Evolutionary conservation across 1,140 invertebrate species (phyloP).

Genomic region (Scaptomyza montana): DNA sequence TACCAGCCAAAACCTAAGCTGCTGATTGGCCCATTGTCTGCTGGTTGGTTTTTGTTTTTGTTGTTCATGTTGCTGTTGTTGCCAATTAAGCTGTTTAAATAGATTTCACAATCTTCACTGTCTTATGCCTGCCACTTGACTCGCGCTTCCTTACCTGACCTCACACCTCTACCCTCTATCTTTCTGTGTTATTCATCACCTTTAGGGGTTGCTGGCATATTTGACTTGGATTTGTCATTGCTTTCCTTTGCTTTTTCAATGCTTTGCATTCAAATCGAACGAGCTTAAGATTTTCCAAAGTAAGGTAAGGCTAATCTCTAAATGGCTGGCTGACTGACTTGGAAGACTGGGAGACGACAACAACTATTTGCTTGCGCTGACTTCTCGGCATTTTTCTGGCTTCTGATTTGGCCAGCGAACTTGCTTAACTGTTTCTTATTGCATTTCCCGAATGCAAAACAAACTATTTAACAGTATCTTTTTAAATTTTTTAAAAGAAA

Average conservation of each 20-base stretch:
- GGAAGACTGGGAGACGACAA: slow-evolving; percentile 42
- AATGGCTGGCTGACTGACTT: slow-evolving; percentile 32
- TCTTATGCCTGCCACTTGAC: slow-evolving; percentile 56
- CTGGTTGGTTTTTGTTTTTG: slow-evolving; percentile 10
- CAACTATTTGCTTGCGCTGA: slow-evolving; percentile 10
- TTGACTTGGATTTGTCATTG: slow-evolving; percentile 79
- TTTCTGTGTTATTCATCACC: neutral
- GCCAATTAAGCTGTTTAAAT: slow-evolving; percentile 79
- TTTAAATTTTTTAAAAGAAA: neutral
- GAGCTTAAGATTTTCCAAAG: slow-evolving; percentile 68
- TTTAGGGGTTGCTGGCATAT: slow-evolving; percentile 66
- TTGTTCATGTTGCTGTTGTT: slow-evolving; percentile 28
- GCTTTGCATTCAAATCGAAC: slow-evolving; percentile 66
- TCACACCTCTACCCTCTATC: neutral
- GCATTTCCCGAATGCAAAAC: neutral
- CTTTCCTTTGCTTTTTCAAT: slow-evolving; percentile 24
- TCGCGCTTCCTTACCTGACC: slow-evolving; percentile 11
- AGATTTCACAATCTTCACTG: slow-evolving; percentile 66
- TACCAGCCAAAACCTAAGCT: slow-evolving; percentile 41
- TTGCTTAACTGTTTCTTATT: slow-evolving; percentile 41
- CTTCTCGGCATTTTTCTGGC: slow-evolving; percentile 58
- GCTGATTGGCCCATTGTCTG: slow-evolving; percentile 58
- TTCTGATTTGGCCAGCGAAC: slow-evolving; percentile 78
- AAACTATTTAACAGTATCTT: neutral
- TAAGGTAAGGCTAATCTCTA: slow-evolving; percentile 59